phyloP scores from a whole-genome alignment of 2,888 invertebrate species.

The Dusona sp. region DNA sequence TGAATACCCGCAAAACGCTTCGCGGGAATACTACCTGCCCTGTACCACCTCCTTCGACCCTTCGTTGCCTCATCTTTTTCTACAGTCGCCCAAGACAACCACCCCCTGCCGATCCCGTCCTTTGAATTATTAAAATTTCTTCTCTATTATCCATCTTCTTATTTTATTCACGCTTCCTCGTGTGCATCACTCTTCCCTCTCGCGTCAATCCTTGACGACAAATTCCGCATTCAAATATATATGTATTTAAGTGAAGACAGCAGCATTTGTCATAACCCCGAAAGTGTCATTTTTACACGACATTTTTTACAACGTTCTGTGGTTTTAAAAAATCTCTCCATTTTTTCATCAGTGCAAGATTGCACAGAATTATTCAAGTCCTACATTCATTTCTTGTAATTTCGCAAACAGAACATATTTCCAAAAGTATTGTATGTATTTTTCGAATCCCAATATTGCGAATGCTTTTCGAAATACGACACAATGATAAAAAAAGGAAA shows the following conservation, averaged over 20 bases:
- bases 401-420: background rate
- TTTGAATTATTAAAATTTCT: conserved; percentile 67
- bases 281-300: background rate
- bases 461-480: background rate
- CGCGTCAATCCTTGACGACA: conserved; percentile 65
- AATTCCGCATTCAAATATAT: conserved; percentile 49
- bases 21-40: conserved; percentile 60
- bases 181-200: conserved; percentile 7
- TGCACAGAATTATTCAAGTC: background rate
- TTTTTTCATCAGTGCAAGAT: background rate
- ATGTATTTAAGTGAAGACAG: background rate
- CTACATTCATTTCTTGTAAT: background rate
- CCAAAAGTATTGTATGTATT: background rate
- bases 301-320: background rate
- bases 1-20: conserved; percentile 73
- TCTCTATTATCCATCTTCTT: conserved; percentile 44
- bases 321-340: background rate
- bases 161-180: conserved; percentile 53
- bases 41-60: conserved; percentile 47
- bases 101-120: conserved; percentile 42
- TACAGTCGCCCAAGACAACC: conserved; percentile 8
- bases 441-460: background rate
- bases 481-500: background rate
- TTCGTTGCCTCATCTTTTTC: conserved; percentile 22
- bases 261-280: conserved; percentile 1